Evolutionary conservation across 2,888 invertebrate genomes (phyloP), one percentile per base, ranked within the genome.

Genomic region (Agrypnus murinus): DNA sequence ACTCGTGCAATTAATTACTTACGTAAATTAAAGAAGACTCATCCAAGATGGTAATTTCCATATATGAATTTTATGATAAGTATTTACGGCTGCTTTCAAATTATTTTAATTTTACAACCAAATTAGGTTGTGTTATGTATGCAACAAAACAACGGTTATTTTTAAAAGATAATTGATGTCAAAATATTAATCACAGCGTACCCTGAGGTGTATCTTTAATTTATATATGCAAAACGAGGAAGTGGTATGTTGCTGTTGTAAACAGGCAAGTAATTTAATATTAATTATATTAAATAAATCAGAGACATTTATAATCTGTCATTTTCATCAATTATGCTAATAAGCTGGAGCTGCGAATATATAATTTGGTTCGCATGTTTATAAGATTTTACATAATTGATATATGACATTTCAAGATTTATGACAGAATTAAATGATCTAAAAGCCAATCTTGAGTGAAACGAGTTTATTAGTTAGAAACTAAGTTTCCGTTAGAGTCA

Each of bases 361-460:
- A 69, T 72, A 72, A 71, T 73, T 74, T 74, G 53, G 71, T 62
- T 68, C 43, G 75, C 69, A 73, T 72, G 72, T 63, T 70, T 68
- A 66, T 71, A 66, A 36, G 55, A 76, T 79, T 78, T 77, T 72
- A 74, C 75, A 77, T 79, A 78, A 79, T 79, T 79, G 79, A 78
- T 80, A 77, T 77, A 77, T 75, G 78, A 76, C 78, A 74, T 76
- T 77, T 73, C 50, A 77, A 74, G 75, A 79, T 80, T 78, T 76
- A 79, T 75, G 74, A 75, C 66, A 75, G 73, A 77, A 77, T 77
- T 76, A 76, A 77, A 62, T 57, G 69, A 62, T 72, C 64, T 57
- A 48, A 65, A 62, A 66, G 57, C 38, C 43, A 71, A 63, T 57
- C 38, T 65, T 14, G 48, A 60, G 17, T 25, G 34, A 46, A 72